Base-by-base conservation (phyloP, 2,113 vertebrate species). In the Falcunculus frontatus region DNA sequence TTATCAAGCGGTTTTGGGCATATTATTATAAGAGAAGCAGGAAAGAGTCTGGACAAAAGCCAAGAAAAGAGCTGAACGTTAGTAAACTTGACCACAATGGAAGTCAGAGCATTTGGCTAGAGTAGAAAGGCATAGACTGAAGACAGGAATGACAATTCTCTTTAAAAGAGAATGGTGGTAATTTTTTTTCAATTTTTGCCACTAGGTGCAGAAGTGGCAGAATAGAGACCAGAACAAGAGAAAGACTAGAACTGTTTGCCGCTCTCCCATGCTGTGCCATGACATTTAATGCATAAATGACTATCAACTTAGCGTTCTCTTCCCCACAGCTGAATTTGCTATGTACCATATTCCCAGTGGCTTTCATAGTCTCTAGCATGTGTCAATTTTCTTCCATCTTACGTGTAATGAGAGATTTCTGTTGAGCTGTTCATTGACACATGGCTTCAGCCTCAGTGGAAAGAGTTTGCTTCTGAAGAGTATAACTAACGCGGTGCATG, bases 261-360 rank as follows among this genome's bases (percentile, higher is more conserved):
- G 4, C 18, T 30, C 27, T 68, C 33, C 53, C 1, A 1, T 42
- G 35, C 56, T 53, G 13, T 37, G 79, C 15, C 32, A 6, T 35
- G 39, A 22, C 14, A 30, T 21, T 33, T 63, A 13, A 26, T 7
- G 44, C 17, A 7, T 69, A 70, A 67, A 62, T 30, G 22, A n/a
- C 16, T 53, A 3, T 37, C 44, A 53, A 22, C 17, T 11, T 60
- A 8, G 30, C 1, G 0, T 44, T 52, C 25, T 70, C 15, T 78
- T 74, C 39, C 13, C 35, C 1, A 1, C n/a, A 65, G 27, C 47
- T 70, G 35, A 74, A 65, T 70, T 80, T 13, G 6, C 29, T 37
- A 2, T 10, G n/a, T 44, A 17, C 42, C 4, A 0, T n/a, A 26
- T 53, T 83, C 50, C 19, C 0, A 0, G 62, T 88, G 47, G 37